A percentile compares a stretch with the other conserved stretches of the same genome.
These are phyloP conservation scores for Holacanthus passer DNA, from an alignment of 2,113 vertebrate genomes.

Conservation along the genomic window DNA sequence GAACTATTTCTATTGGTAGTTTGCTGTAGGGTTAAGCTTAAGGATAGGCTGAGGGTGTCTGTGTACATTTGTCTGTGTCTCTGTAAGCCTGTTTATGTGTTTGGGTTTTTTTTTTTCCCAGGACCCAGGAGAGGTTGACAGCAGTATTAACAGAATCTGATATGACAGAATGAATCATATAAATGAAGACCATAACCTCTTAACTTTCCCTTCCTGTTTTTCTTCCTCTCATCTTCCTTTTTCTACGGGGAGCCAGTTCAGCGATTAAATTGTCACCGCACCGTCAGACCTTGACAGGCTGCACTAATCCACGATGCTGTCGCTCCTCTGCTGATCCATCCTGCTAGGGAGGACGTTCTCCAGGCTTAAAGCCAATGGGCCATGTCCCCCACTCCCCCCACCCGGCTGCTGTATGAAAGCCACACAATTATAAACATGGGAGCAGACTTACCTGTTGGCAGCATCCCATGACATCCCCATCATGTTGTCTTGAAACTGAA, in stretches of 20 bases:
- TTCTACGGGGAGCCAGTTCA: conserved; percentile 67
- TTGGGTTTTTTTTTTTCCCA: conserved; percentile 6
- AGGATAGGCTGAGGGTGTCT: conserved; percentile 33
- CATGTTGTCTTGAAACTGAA: background rate
- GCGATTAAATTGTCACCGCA: conserved; percentile 83
- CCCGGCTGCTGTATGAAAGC: conserved; percentile 51
- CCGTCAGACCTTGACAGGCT: conserved; percentile 81
- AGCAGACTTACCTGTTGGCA: conserved; percentile 62
- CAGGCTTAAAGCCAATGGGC: conserved; percentile 76
- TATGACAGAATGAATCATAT: conserved; percentile 81
- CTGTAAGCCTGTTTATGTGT: conserved; percentile 42
- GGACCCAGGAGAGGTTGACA: conserved; percentile 61
- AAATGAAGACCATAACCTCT: conserved; percentile 77
- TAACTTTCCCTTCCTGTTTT: conserved; percentile 58
- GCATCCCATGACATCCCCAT: conserved; percentile 15
- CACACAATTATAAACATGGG: conserved; percentile 57
- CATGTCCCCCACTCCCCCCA: conserved; percentile 60
- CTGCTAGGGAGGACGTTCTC: conserved; percentile 64
- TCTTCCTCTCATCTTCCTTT: conserved; percentile 52
- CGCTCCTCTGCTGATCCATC: conserved; percentile 68
- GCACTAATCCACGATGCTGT: conserved; percentile 81
- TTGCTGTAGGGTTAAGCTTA: conserved; percentile 44
- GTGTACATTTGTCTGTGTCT: conserved; percentile 41
- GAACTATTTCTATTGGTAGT: conserved; percentile 36
- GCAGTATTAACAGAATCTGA: conserved; percentile 77